Evolutionary conservation across 2,888 invertebrate genomes (phyloP).

Genomic region (Diarsia brunnea): DNA sequence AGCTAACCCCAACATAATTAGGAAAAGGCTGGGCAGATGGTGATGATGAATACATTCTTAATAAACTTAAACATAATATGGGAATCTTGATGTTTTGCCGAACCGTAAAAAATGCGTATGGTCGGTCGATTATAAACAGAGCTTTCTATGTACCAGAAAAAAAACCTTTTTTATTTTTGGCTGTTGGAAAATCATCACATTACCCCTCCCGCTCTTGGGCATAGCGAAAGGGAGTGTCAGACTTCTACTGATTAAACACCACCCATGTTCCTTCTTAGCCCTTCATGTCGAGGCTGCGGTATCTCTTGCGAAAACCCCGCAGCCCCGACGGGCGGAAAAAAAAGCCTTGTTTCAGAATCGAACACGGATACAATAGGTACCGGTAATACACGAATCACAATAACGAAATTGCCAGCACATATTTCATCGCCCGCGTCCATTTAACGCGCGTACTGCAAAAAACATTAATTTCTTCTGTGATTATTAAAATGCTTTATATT

Average conservation of each 20-base stretch:
- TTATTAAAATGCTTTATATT: slow-evolving; percentile 66
- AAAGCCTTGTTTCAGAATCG: neutral
- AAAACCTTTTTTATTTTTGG: too few species aligned
- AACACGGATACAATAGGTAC: neutral
- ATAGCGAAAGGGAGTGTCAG: too few species aligned
- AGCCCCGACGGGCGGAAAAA: too few species aligned
- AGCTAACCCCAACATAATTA: too few species aligned
- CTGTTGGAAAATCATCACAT: too few species aligned
- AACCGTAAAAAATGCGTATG: neutral
- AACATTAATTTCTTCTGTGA: slow-evolving; percentile 48
- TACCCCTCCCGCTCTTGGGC: too few species aligned
- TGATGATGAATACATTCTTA: neutral
- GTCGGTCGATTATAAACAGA: neutral
- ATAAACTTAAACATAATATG: neutral
- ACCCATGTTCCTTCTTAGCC: too few species aligned
- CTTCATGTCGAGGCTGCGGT: too few species aligned
- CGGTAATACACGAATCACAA: neutral
- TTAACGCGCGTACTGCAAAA: slow-evolving; percentile 23
- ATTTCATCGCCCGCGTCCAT: slow-evolving; percentile 25
- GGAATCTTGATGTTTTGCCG: neutral
- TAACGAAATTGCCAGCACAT: slow-evolving; percentile 10
- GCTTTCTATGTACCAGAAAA: too few species aligned
- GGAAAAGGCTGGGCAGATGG: too few species aligned
- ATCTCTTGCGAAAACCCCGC: too few species aligned
- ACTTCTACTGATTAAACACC: too few species aligned